phyloP scores from a whole-genome alignment of 2,888 invertebrate genomes.

The Papilio demoleus region DNA sequence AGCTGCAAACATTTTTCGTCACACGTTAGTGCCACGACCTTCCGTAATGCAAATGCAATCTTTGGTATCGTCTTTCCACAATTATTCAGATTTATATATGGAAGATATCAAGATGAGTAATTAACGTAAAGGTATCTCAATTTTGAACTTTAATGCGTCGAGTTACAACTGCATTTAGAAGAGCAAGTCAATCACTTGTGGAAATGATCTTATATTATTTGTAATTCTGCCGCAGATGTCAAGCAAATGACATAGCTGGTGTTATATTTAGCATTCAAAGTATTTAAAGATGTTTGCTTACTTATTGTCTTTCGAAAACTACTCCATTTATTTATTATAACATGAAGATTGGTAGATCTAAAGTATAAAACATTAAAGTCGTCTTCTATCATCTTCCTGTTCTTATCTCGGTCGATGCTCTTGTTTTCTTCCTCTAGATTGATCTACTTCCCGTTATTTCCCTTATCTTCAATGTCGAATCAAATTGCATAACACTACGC shows the following conservation, averaged over 20 bases:
- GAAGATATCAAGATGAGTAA: not conserved
- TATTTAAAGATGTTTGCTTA: slow-evolving; percentile 6
- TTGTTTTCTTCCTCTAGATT: no score
- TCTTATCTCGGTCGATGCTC: no score
- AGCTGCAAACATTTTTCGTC: not conserved
- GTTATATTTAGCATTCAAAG: not conserved
- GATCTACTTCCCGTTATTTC: no score
- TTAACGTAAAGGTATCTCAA: not conserved
- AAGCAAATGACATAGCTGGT: slow-evolving; percentile 8
- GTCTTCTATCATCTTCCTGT: no score
- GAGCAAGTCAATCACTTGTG: not conserved
- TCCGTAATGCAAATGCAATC: slow-evolving; percentile 23
- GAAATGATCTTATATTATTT: slow-evolving; percentile 7
- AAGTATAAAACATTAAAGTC: not conserved
- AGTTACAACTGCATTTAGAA: not conserved
- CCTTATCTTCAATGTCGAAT: slow-evolving; percentile 6
- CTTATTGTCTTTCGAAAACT: not conserved
- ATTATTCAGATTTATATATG: not conserved
- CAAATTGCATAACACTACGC: slow-evolving; percentile 3
- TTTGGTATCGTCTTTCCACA: not conserved
- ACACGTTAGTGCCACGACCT: slow-evolving; percentile 22
- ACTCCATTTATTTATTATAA: not conserved
- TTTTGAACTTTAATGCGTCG: slow-evolving; percentile 6
- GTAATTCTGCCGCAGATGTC: not conserved
- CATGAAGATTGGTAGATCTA: no score